A percentile compares a stretch with the other conserved stretches of the same genome.
These are phyloP conservation scores for Anguilla japonica DNA, from an alignment of 2,113 vertebrate species.

Conservation along the genomic window DNA sequence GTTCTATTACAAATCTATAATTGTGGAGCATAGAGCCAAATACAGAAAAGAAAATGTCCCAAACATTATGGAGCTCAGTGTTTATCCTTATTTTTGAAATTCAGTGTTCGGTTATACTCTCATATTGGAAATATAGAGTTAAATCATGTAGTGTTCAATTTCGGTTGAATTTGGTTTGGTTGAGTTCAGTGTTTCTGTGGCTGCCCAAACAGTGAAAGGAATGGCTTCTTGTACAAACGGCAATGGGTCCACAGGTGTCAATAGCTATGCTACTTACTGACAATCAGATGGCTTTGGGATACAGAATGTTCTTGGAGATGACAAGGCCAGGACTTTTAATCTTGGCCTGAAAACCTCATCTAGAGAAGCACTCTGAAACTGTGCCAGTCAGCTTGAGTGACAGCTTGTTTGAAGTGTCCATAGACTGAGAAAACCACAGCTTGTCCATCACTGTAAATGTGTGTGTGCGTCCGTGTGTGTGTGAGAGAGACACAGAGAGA, in stretches of 20 bases:
- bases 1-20: no score
- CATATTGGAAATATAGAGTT: constrained; percentile 29
- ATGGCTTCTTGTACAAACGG: constrained; percentile 40
- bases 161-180: no score
- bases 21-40: no score
- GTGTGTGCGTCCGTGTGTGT: not conserved
- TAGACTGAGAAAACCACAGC: constrained; percentile 18
- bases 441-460: constrained; percentile 22
- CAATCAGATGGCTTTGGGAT: constrained; percentile 58
- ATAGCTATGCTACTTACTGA: constrained; percentile 64
- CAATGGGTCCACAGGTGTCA: constrained; percentile 64
- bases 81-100: no score
- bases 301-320: constrained; percentile 60
- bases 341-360: constrained; percentile 58
- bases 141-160: constrained; percentile 43
- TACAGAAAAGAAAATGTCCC: no score
- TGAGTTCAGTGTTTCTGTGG: constrained; percentile 44
- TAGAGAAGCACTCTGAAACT: constrained; percentile 46
- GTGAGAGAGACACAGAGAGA: no score
- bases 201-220: constrained; percentile 39
- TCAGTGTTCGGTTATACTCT: no score
- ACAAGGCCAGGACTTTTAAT: constrained; percentile 63
- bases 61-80: no score
- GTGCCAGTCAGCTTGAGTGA: constrained; percentile 39
- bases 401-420: constrained; percentile 32